These are phyloP conservation scores for Stenodema calcarata DNA, from an alignment of 2,888 invertebrate species.

Conservation along the genomic window DNA sequence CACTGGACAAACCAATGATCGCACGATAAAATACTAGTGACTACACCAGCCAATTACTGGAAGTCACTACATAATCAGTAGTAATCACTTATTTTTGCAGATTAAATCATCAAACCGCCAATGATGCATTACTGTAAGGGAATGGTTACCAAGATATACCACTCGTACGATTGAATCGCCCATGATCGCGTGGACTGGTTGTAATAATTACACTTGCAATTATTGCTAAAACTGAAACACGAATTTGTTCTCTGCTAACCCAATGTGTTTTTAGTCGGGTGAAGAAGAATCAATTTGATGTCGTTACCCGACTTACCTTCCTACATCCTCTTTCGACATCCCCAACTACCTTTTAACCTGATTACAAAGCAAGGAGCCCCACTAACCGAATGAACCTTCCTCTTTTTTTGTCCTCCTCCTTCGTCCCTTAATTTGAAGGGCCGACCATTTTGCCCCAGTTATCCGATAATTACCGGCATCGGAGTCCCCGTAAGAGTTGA, in stretches of 20 bases:
- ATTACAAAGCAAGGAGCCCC: conserved; percentile 8
- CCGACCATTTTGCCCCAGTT: conserved; percentile 11
- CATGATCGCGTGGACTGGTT: too few species aligned
- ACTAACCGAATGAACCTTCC: conserved; percentile 35
- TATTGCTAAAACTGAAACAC: not conserved
- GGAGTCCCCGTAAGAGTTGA: not conserved
- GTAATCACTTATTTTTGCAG: too few species aligned
- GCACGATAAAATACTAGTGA: too few species aligned
- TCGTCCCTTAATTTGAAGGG: conserved; percentile 17
- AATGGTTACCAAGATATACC: too few species aligned
- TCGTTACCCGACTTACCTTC: not conserved
- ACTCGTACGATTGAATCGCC: too few species aligned
- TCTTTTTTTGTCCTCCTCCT: not conserved
- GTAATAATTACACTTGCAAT: too few species aligned
- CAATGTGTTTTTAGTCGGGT: not conserved
- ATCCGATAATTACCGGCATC: conserved; percentile 19
- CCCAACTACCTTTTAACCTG: conserved; percentile 2
- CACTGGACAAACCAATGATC: too few species aligned
- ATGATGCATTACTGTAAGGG: too few species aligned
- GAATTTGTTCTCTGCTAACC: not conserved
- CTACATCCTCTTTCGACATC: not conserved
- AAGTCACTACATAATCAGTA: too few species aligned
- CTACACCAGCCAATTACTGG: too few species aligned
- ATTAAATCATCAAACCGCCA: too few species aligned
- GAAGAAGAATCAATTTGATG: not conserved